Evolutionary conservation across 2,888 invertebrate species (phyloP).

Genomic region (Atethmia centrago): DNA sequence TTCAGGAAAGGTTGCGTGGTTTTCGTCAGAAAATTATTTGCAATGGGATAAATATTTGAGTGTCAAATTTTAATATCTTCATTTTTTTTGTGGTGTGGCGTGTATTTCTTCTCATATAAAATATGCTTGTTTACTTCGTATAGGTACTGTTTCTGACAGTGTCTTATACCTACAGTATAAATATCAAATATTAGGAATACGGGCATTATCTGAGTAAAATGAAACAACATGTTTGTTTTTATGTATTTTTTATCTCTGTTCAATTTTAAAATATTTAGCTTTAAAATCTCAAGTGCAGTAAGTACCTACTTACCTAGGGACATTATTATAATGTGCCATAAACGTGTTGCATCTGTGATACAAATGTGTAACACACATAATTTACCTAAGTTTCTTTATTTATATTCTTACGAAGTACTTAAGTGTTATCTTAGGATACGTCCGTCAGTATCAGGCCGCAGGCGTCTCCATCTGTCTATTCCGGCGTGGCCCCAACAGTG

Average conservation of each 20-base stretch:
- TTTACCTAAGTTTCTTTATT: conserved; percentile 25
- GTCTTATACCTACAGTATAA: neutral
- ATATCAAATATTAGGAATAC: neutral
- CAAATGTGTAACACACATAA: conserved; percentile 24
- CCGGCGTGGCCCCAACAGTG: no score
- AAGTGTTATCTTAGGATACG: no score
- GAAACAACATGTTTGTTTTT: neutral
- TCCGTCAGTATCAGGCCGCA: no score
- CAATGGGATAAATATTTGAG: neutral
- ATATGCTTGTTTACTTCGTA: conserved; percentile 5
- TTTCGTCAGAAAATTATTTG: neutral
- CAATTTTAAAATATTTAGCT: neutral
- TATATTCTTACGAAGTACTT: conserved; percentile 12
- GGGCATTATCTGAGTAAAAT: neutral
- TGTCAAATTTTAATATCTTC: no score
- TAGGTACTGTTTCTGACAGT: neutral
- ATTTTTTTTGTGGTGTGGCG: neutral
- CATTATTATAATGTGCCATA: neutral
- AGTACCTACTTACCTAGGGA: neutral
- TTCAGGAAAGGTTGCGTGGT: neutral
- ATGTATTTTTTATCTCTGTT: neutral
- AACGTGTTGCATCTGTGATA: conserved; percentile 14
- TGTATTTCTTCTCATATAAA: neutral
- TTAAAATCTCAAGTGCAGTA: neutral
- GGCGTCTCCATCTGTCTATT: no score